Evolutionary conservation across 2,888 invertebrate genomes (phyloP).

Genomic region (Nephrocerus scutellatus): DNA sequence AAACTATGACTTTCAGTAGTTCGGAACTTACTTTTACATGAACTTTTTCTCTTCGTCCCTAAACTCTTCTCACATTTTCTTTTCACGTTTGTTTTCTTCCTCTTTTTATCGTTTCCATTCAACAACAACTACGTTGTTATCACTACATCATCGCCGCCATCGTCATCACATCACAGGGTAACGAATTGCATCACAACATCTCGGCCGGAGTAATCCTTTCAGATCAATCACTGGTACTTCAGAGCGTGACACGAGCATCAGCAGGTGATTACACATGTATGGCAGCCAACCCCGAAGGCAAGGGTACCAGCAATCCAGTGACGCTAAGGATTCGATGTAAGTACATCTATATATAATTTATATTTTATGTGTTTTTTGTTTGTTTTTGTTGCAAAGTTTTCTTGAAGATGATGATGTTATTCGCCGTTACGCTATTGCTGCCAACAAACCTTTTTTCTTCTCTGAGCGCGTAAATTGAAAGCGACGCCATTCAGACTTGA

Average conservation of each 20-base stretch:
- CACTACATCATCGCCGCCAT: slow-evolving; percentile 5
- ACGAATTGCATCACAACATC: slow-evolving; percentile 75
- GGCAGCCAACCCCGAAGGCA: slow-evolving; percentile 79
- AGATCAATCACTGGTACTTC: slow-evolving; percentile 78
- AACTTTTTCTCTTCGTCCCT: slow-evolving; percentile 4
- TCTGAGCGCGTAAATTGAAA: slow-evolving; percentile 9
- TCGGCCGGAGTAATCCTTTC: slow-evolving; percentile 76
- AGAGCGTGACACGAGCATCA: slow-evolving; percentile 71
- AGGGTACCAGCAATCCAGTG: slow-evolving; percentile 67
- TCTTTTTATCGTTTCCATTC: slow-evolving; percentile 1
- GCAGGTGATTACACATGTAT: slow-evolving; percentile 85
- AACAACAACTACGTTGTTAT: not conserved
- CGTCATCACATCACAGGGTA: slow-evolving; percentile 53
- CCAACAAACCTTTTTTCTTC: not conserved
- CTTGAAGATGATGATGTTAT: not conserved
- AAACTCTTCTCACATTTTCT: slow-evolving; percentile 2
- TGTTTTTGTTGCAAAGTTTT: slow-evolving; percentile 1
- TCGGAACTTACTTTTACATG: too few relatives aligned
- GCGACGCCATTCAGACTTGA: too few relatives aligned
- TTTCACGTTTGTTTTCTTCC: not conserved
- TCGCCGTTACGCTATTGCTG: too few relatives aligned
- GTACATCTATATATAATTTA: slow-evolving; percentile 41
- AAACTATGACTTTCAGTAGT: too few relatives aligned
- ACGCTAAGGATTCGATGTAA: slow-evolving; percentile 64
- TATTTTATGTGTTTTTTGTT: slow-evolving; percentile 1